Base-by-base conservation (phyloP, 2,888 invertebrate genomes). In the Diadromus collaris region DNA sequence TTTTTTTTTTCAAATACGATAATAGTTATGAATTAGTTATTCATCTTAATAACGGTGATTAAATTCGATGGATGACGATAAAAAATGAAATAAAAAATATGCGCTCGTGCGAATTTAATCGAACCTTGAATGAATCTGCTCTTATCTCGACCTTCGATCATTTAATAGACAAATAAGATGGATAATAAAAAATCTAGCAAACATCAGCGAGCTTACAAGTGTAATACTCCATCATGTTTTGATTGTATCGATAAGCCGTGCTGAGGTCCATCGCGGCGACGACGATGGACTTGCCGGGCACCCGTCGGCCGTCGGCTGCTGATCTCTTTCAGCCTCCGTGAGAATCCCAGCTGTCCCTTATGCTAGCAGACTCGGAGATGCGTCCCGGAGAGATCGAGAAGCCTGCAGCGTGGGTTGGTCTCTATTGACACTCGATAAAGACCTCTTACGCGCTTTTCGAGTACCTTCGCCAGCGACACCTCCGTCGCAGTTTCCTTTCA, bases 171-270 rank as follows among this genome's bases (percentile, higher is more conserved):
- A 1, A 27, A 54, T 32, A 54, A 0, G 21, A 68, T 13, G 5
- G 29, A 46, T 58, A 46, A 46, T 44, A 34, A 72, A 73, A 75
- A 58, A 41, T n/a, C n/a, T n/a, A n/a, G n/a, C n/a, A 41, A 13
- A 54, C 27, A 54, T 27, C 7, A 71, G 64, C 44, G 60, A 51
- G 85, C 96, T 97, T 95, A 97, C 97, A 98, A 91, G 98, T 98
- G 91, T 98, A 98, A 93, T 98, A 98, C 94, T 98, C 98, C 98
- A 98, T 98, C 97, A 98, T 98, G 92, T 97, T 98, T 91, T 98
- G 97, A 92, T 98, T 98, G 93, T 98, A 98, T 88, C 98, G 94
- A 92, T 98, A 98, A 88, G 97, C 97, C 89, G 97, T 97, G 90
- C 97, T 96, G 88, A 98, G 94, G 92, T 98, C 97, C 95, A 98